These are phyloP conservation scores for Meteorus colon DNA, from an alignment of 2,888 invertebrate species.

Conservation along the genomic window DNA sequence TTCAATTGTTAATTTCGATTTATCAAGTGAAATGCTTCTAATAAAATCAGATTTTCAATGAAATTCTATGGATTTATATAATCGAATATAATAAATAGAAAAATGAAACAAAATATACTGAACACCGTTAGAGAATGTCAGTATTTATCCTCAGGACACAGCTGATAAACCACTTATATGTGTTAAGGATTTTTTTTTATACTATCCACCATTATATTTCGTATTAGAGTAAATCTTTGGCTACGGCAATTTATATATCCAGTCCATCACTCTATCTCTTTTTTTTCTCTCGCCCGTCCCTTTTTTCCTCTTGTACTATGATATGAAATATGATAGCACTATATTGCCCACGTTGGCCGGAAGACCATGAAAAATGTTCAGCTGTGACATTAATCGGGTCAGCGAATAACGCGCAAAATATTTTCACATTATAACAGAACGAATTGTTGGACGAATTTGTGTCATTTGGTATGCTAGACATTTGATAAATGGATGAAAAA, in stretches of 20 bases:
- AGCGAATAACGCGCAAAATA: slow-evolving; percentile 14
- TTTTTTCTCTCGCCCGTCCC: too few relatives aligned
- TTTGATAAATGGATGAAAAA: neutral
- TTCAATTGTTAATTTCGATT: too few relatives aligned
- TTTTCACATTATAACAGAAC: slow-evolving; percentile 19
- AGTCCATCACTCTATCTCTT: neutral
- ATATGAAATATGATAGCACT: slow-evolving; percentile 38
- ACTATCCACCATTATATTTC: neutral
- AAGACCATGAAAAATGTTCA: slow-evolving; percentile 41
- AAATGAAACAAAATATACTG: too few relatives aligned
- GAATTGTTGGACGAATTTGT: neutral
- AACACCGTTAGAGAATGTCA: neutral
- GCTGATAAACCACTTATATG: neutral
- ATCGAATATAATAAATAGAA: too few relatives aligned
- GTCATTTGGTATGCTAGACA: neutral
- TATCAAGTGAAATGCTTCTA: too few relatives aligned
- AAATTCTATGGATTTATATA: too few relatives aligned
- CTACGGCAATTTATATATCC: neutral
- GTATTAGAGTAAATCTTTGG: neutral
- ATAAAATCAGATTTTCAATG: too few relatives aligned
- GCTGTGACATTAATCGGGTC: slow-evolving; percentile 34
- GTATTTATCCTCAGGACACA: neutral
- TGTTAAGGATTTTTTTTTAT: too few relatives aligned
- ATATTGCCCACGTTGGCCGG: slow-evolving; percentile 36
- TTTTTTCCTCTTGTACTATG: neutral